phyloP scores from a whole-genome alignment of 30 jellyfish, hydroid and myxozoan genomes.

The Haliclystus octoradiatus region DNA sequence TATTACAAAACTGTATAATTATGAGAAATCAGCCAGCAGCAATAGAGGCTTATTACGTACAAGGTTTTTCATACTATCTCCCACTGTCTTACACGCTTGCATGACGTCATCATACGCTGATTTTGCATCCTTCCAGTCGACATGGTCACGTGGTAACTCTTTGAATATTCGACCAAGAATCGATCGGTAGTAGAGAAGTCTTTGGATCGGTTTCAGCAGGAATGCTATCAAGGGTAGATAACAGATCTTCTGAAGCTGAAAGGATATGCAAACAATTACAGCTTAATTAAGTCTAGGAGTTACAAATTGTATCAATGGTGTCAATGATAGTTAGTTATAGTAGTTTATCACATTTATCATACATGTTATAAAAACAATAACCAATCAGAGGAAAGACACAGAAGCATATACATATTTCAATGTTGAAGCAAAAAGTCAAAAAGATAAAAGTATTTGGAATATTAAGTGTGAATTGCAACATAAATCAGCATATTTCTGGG shows the following conservation, averaged over 20 bases:
- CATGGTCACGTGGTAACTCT: slow-evolving; percentile 32
- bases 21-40: not conserved
- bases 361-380: no score
- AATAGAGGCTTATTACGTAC: slow-evolving; percentile 23
- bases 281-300: no score
- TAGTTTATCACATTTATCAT: no score
- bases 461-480: no score
- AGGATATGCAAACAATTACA: no score
- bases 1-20: not conserved
- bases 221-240: slow-evolving; percentile 68
- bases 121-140: slow-evolving; percentile 43
- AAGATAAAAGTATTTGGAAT: no score
- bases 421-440: no score
- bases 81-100: slow-evolving; percentile 39
- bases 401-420: no score
- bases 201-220: slow-evolving; percentile 70
- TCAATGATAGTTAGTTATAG: no score
- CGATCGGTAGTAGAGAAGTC: slow-evolving; percentile 60
- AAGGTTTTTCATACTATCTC: slow-evolving; percentile 28
- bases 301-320: no score
- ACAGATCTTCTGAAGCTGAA: slow-evolving; percentile 67
- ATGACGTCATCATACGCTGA: slow-evolving; percentile 61
- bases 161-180: slow-evolving; percentile 50
- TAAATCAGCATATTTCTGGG: no score
- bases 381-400: no score